Base-by-base conservation (phyloP, 2,888 invertebrate genomes). In the Bombylius discolor region DNA sequence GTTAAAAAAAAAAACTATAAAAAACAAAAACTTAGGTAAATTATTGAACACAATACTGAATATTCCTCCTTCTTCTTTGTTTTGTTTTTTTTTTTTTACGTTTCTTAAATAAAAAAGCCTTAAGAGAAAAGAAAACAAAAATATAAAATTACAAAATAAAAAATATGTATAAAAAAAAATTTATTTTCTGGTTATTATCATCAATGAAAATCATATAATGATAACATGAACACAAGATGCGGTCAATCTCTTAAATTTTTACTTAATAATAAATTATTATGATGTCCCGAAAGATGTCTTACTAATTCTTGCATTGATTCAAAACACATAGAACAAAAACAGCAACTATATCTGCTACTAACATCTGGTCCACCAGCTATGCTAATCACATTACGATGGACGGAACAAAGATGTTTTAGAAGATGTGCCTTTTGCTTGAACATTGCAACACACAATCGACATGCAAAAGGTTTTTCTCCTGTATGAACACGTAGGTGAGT, bases 381-480 rank as follows among this genome's bases (percentile, higher is more conserved):
- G 48, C 89, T 88, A 72, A 90, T 90, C 60, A 90, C 88, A 71
- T 89, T 89, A 63, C 90, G 81, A 78, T 91, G 90, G 59, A 91
- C 90, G 61, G 90, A 90, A 74, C 90, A 90, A 68, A 91, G 79
- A 69, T 91, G 90, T 76, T 90, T 91, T 58, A 91, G 74, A 64
- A 91, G 77, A 70, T 91, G 90, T 7, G 90, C 90, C 71, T 91
- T 91, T 68, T 91, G 90, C 74, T 91, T 91, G 73, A 91, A 91
- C 90, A 90, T 91, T 56, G 90, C 90, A 58, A 90, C 89, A 69
- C 90, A 91, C 50, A 90, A 79, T 64, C 90, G 81, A 78, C 90
- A 91, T 63, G 90, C 90, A 69, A 91, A 91, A 1, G 90, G 90
- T 70, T 90, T 91, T 65, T 91, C 90, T 58, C 90, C 90, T 0